A percentile compares a stretch with the other conserved stretches of the same genome.
phyloP scores from a whole-genome alignment of 2,888 invertebrate genomes.

The Agapostemon virescens region DNA sequence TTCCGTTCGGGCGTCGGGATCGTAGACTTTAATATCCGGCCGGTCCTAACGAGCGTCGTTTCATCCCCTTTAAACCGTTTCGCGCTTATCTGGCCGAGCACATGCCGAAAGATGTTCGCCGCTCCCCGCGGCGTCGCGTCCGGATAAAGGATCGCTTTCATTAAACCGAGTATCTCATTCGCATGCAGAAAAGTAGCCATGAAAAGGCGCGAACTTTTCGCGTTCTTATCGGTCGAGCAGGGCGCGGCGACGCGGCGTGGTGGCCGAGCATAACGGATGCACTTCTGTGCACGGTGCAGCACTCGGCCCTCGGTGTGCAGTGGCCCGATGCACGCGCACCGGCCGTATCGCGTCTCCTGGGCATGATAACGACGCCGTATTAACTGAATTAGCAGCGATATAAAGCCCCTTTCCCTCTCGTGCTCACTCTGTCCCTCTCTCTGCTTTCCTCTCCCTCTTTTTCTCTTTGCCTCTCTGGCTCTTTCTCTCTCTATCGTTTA shows the following conservation, averaged over 20 bases:
- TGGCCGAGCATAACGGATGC: slow-evolving; percentile 36
- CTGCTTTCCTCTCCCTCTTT: background rate
- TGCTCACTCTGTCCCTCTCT: no score
- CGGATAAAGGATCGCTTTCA: slow-evolving; percentile 20
- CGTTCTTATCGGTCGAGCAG: slow-evolving; percentile 41
- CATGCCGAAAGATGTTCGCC: slow-evolving; percentile 19
- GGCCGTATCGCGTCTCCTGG: slow-evolving; percentile 39
- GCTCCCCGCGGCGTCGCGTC: background rate
- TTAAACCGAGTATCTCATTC: slow-evolving; percentile 42
- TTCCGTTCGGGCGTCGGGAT: background rate
- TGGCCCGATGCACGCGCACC: slow-evolving; percentile 8
- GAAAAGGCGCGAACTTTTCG: slow-evolving; percentile 49
- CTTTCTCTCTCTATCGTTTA: background rate
- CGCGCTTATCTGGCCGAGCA: slow-evolving; percentile 19
- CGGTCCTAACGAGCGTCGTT: slow-evolving; percentile 6
- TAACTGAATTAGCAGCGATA: slow-evolving; percentile 73
- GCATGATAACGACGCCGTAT: slow-evolving; percentile 67
- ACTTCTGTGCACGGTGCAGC: background rate
- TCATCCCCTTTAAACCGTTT: slow-evolving; percentile 12
- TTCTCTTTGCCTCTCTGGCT: no score
- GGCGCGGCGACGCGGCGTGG: background rate
- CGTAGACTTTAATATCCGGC: background rate
- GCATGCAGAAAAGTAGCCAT: slow-evolving; percentile 17
- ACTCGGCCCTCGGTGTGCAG: background rate
- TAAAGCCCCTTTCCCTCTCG: slow-evolving; percentile 61